Base-by-base conservation (phyloP, 2,888 invertebrate species). In the Scelioninae gen. 2 region DNA sequence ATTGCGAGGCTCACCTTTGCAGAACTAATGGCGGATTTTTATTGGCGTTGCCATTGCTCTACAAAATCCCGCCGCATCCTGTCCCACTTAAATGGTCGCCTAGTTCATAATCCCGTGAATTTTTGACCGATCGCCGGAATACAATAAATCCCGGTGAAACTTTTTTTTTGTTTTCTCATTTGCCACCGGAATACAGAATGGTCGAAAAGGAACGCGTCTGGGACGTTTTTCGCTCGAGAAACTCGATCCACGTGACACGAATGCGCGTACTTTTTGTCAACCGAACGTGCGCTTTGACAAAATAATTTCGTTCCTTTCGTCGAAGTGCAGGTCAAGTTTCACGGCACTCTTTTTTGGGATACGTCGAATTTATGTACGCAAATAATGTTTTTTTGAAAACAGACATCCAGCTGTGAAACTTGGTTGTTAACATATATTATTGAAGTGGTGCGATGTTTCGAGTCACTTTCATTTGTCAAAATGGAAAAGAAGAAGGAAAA, bases 11-110 rank as follows among this genome's bases (percentile, higher is more conserved):
- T 57, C 48, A 57, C 57, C 67, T 58, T 68, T 68, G 50, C 67
- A 68, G 67, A 58, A 68, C 67, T 45, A 68, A 68, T 58, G 35
- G 43, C 58, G 15, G 43, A 35, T 50, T 50, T 68, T 68, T 68
- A 68, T 68, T 45, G 58, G 33, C 50, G 50, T 25, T 50, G 58
- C 31, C 28, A 50, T 43, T 50, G 48, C 52, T 58, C 58, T 58
- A 45, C 52, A 48, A 57, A 52, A 15, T 25, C 28, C 31, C 41
- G 3, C 19, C 43, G 45, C 67, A 50, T 58, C 58, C 58, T 58
- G 67, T 58, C 58, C 58, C 15, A 58, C 22, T 50, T 67, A 35
- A 50, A 50, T 18, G 22, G 55, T 39, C 65, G 13, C 19, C 31
- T 31, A 55, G 48, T 46, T 46, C 48, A 39, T 55, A 55, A 55